phyloP scores from a whole-genome alignment of 2,113 vertebrate species.

The Gorsachius goisagi region DNA sequence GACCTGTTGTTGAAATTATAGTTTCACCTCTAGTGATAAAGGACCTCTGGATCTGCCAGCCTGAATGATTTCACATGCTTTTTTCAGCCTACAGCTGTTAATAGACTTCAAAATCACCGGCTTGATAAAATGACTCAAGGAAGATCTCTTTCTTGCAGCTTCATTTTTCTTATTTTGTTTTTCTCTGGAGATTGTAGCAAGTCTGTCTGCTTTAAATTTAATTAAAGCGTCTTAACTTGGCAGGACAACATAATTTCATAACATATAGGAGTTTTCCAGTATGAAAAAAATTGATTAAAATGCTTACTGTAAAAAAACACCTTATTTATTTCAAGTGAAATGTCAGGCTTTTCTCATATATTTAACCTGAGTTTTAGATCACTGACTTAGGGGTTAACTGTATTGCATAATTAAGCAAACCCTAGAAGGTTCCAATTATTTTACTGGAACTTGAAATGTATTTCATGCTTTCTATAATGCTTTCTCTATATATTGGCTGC shows the following conservation, averaged over 20 bases:
- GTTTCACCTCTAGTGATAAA: not conserved
- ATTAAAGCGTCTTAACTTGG: constrained; percentile 22
- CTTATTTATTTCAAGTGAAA: not conserved
- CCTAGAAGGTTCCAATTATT: not conserved
- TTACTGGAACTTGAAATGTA: not conserved
- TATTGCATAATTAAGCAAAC: not conserved
- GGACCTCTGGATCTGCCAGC: not conserved
- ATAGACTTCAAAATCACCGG: not conserved
- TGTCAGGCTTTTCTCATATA: not conserved
- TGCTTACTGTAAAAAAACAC: not conserved
- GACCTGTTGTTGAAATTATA: not conserved
- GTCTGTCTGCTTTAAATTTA: constrained; percentile 30
- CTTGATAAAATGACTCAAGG: constrained; percentile 12
- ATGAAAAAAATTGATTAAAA: not conserved
- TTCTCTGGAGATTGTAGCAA: not conserved
- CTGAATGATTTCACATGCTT: not conserved
- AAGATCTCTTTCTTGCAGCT: not conserved
- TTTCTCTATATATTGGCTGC: not conserved
- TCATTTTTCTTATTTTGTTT: constrained; percentile 42
- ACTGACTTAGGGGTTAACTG: not conserved
- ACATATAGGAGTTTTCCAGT: not conserved
- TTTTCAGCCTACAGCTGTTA: not conserved
- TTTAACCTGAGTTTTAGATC: not conserved
- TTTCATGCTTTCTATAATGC: not conserved
- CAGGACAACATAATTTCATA: not conserved